Conservation (phyloP, 2,888 invertebrate genomes). For the Molorchus minor region DNA sequence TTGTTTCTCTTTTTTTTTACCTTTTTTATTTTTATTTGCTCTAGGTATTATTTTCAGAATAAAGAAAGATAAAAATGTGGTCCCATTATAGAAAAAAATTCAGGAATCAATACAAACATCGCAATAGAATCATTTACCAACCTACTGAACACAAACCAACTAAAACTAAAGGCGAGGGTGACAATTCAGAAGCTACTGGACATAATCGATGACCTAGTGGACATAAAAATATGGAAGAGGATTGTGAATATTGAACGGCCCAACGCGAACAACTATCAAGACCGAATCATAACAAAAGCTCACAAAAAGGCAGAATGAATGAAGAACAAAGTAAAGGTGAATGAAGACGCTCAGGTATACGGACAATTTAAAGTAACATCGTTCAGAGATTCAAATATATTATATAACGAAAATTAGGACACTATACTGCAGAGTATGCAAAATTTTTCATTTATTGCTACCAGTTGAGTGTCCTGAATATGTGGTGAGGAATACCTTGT, state of each 20-base stretch:
- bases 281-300: no score
- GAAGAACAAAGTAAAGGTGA: slow-evolving; percentile 16
- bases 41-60: slow-evolving; percentile 40
- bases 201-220: slow-evolving; percentile 31
- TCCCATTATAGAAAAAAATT: slow-evolving; percentile 36
- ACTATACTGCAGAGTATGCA: no score
- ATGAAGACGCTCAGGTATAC: slow-evolving; percentile 13
- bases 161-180: slow-evolving; percentile 25
- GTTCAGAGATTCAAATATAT: slow-evolving; percentile 15
- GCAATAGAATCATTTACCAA: slow-evolving; percentile 42
- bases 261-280: slow-evolving; percentile 34
- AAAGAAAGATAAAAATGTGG: slow-evolving; percentile 39
- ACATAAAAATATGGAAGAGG: slow-evolving; percentile 37
- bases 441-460: no score
- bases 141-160: slow-evolving; percentile 34
- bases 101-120: no score
- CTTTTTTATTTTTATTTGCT: slow-evolving; percentile 26
- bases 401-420: slow-evolving; percentile 21
- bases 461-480: no score
- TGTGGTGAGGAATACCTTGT: no score
- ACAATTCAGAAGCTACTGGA: slow-evolving; percentile 27
- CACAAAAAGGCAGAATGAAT: slow-evolving; percentile 32
- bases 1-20: no score
- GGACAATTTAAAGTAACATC: slow-evolving; percentile 4
- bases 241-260: slow-evolving; percentile 34